Base-by-base conservation (phyloP, 2,888 invertebrate species). In the Tillus elongatus region DNA sequence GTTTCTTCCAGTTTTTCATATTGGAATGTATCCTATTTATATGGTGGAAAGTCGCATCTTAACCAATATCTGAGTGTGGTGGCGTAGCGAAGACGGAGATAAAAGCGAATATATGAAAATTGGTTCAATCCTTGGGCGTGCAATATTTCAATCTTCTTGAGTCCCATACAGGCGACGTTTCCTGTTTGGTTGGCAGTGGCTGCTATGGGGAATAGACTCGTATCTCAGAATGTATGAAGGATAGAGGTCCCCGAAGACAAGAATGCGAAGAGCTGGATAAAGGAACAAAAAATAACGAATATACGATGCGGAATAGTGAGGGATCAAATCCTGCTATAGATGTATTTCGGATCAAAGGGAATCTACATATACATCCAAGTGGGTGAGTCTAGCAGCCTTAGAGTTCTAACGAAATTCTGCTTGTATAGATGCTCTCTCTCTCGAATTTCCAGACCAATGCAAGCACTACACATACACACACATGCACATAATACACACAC, bases 81-180 rank as follows among this genome's bases (percentile, higher is more conserved):
- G 30, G 38, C 36, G 39, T 38, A 37, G 41, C 30, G 32, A 42
- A 43, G 41, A 41, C 50, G 49, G 53, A 55, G 53, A 56, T 54
- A 56, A 54, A 56, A 54, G 54, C 53, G 60, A 60, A 61, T 60
- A 58, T 58, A 60, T 59, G 61, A 61, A 63, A 63, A 63, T 61
- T 61, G 61, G 61, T 57, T 60, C 53, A 61, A 61, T 61, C 60
- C 61, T 61, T 58, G 58, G 56, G 61, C 60, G 60, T 57, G 58
- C 60, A 61, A 62, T 63, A 63, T 62, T 61, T 62, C 63, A 63
- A 62, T 63, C 60, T 60, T 51, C 56, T 56, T 46, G 52, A 54
- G 54, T 56, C 55, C 57, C 54, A 53, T 50, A 53, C 51, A 58
- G 59, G 56, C 61, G 60, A 60, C 60, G 58, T 59, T 61, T 61